These are phyloP conservation scores for Pimpla rufipes DNA, from an alignment of 2,888 invertebrate species.

Conservation along the genomic window DNA sequence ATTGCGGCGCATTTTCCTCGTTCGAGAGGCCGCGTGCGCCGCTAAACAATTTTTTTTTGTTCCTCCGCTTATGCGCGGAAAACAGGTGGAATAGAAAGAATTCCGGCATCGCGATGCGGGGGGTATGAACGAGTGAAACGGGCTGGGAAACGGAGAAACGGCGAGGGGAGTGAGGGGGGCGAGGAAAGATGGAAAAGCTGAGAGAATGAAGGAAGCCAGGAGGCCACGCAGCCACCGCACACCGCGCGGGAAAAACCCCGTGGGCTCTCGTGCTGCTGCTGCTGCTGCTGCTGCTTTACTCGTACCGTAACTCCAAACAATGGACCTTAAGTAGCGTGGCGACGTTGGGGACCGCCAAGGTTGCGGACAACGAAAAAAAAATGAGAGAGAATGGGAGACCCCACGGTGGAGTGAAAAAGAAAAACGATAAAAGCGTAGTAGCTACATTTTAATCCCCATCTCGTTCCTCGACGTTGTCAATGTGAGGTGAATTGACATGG, in stretches of 20 bases:
- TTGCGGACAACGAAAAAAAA: constrained; percentile 33
- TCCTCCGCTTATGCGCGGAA: constrained; percentile 39
- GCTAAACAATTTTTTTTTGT: constrained; percentile 24
- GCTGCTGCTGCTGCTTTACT: constrained; percentile 54
- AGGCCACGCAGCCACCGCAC: constrained; percentile 44
- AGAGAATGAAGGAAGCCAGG: constrained; percentile 24
- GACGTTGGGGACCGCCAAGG: constrained; percentile 53
- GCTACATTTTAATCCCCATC: constrained; percentile 54
- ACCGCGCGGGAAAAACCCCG: constrained; percentile 58
- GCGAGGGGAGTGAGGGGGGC: neutral
- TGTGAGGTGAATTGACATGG: neutral
- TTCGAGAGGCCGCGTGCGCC: constrained; percentile 40
- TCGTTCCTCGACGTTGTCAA: constrained; percentile 31
- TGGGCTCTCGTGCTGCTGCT: constrained; percentile 22
- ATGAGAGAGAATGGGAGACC: no score
- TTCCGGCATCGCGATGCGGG: constrained; percentile 23
- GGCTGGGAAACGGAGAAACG: neutral
- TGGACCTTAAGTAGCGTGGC: constrained; percentile 74
- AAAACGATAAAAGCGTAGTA: constrained; percentile 19
- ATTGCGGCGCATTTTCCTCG: constrained; percentile 29
- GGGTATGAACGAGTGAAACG: constrained; percentile 7
- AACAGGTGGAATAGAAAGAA: constrained; percentile 50
- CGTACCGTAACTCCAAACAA: constrained; percentile 73
- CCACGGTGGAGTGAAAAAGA: constrained; percentile 4
- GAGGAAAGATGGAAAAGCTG: constrained; percentile 45